Base-by-base conservation (phyloP, 2,113 vertebrate genomes). In the Isichthys henryi region DNA sequence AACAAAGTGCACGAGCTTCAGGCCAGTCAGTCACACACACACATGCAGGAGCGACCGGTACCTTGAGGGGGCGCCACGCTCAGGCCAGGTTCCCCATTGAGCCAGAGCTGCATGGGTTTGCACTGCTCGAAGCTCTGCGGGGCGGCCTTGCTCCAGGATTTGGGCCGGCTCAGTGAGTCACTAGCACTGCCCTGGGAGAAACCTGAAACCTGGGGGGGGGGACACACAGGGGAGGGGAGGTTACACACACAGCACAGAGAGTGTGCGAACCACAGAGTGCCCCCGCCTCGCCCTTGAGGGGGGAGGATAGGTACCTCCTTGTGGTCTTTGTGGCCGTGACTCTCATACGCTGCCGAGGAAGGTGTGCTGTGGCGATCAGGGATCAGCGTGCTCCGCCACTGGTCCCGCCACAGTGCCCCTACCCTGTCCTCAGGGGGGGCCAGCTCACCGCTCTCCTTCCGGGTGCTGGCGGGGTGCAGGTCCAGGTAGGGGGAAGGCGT, bases 71-170 rank as follows among this genome's bases (percentile, higher is more conserved):
- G 96, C 91, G 96, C 93, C 92, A 96, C 95, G 45, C 96, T 96
- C 93, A 96, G 96, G 91, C 97, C 97, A 92, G 97, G 97, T 93
- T 99, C 97, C 90, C 97, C 97, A n/a, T 98, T 98, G 92, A 98
- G 96, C 98, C 98, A 99, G 89, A 98, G 96, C 95, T 98, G 98
- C 97, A 98, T 98, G 92, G 98, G 97, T 93, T 98, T 97, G 95
- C 97, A 99, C 91, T 97, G 97, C 94, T 99, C 98, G 58, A 97
- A 96, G 95, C 96, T 97, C 96, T 97, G 98, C 96, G 98, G 97
- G 90, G 97, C 97, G 95, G 98, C 93, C 95, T 98, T 99, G 94
- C 97, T 98, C 98, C 98, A 98, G 8, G 97, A 97, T 95, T 98
- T 99, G 90, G 97, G 97, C 93, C 97, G 96, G 92, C 97, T 98